Conservation (phyloP, 30 jellyfish, hydroid and myxozoan genomes). For the Aurelia aurita complex sp. Pacific region DNA sequence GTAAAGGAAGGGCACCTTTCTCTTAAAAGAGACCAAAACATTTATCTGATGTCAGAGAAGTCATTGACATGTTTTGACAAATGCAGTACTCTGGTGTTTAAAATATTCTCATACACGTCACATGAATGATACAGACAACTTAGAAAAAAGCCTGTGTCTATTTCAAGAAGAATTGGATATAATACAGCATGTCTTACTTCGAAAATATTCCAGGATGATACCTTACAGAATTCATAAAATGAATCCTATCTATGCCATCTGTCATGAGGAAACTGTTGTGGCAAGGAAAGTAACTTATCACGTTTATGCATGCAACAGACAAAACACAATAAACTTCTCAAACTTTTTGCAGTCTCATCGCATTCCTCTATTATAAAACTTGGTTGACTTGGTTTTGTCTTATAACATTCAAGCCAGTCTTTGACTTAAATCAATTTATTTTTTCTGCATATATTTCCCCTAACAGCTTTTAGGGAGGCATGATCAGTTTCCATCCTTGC, state of each 20-base stretch:
- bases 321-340: too few relatives aligned
- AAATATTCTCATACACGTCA: not conserved
- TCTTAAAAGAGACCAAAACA: slow-evolving; percentile 16
- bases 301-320: too few relatives aligned
- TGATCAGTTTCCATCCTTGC: too few relatives aligned
- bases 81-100: not conserved
- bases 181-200: slow-evolving; percentile 1
- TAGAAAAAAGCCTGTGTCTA: slow-evolving; percentile 18
- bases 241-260: not conserved
- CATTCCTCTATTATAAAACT: too few relatives aligned
- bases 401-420: slow-evolving; percentile 6
- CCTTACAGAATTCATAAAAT: not conserved
- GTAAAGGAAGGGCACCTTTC: slow-evolving; percentile 24
- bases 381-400: not conserved
- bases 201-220: not conserved
- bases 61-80: not conserved
- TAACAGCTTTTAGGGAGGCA: too few relatives aligned
- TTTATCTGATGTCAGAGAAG: slow-evolving; percentile 13
- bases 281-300: too few relatives aligned
- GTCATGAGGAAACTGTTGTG: not conserved
- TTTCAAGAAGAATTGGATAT: slow-evolving; percentile 11
- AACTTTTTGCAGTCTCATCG: too few relatives aligned
- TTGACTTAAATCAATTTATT: not conserved
- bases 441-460: too few relatives aligned
- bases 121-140: slow-evolving; percentile 2